Evolutionary conservation across 2,888 invertebrate species (phyloP).

Genomic region (Cephus spinipes): DNA sequence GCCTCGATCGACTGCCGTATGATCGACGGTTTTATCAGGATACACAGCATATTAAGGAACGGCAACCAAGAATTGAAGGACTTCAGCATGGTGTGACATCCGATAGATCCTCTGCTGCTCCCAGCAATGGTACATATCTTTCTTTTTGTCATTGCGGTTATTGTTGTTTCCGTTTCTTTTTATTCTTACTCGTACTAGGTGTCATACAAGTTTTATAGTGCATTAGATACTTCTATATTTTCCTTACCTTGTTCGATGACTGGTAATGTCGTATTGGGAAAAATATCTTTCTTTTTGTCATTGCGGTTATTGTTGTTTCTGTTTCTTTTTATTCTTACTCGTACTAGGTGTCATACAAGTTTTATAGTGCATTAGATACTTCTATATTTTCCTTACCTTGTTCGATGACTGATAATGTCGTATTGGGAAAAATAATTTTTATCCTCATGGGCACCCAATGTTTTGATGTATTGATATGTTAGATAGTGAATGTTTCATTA

Average conservation of each 20-base stretch:
- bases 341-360: neutral
- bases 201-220: neutral
- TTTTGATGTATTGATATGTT: neutral
- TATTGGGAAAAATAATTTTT: neutral
- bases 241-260: neutral
- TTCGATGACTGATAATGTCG: neutral
- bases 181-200: neutral
- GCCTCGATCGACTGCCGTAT: slow-evolving; percentile 25
- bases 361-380: neutral
- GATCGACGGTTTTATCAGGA: slow-evolving; percentile 29
- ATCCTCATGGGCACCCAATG: neutral
- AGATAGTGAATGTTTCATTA: neutral
- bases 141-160: neutral
- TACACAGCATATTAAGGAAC: slow-evolving; percentile 25
- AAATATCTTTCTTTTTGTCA: neutral
- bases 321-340: neutral
- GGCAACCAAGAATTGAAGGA: slow-evolving; percentile 31
- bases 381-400: neutral
- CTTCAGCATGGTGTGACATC: slow-evolving; percentile 50
- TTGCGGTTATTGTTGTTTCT: neutral
- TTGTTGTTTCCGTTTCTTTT: neutral
- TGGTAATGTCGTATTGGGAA: neutral
- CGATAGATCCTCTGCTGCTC: slow-evolving; percentile 38
- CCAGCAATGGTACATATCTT: slow-evolving; percentile 49
- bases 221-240: neutral